Base-by-base conservation (phyloP, 2,888 invertebrate genomes). In the Troides aeacus region DNA sequence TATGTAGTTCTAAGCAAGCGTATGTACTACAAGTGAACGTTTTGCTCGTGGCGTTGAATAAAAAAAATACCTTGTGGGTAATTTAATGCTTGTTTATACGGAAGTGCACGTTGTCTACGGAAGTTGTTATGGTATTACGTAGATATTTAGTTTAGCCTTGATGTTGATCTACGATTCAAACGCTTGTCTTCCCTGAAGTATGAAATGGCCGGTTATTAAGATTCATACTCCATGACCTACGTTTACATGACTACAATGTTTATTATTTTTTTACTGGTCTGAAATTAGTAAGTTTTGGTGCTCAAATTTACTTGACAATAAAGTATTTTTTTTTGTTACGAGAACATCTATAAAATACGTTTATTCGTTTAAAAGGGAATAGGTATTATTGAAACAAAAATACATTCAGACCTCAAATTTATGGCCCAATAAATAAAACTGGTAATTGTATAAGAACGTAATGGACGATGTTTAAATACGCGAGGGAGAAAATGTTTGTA, bases 401-500 rank as follows among this genome's bases (percentile, higher is more conserved):
- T 39, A n/a, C n/a, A 30, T 61, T 61, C n/a, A 30, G 39, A 39
- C 61, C 39, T 61, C 8, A 36, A 61, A 61, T 61, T 61, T 39
- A 61, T 61, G 0, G 61, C 18, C 36, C 18, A 39, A 61, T 61
- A 61, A 61, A 61, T 61, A 39, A 61, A 30, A 61, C 39, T 23
- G 39, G 61, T 61, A 39, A 61, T 61, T 39, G 36, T 61, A 36
- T 60, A 39, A 39, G 39, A 61, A 18, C 57, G 21, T 50, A 50
- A 60, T 50, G 50, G 46, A 60, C 59, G 50, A 21, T 60, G 66
- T 66, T 66, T 66, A n/a, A 46, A 66, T 59, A 18, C 59, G 59
- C 30, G 46, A 50, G 30, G n/a, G 60, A 39, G n/a, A 60, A 66
- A 66, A 60, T 66, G 30, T 66, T 66, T 66, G 39, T 60, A 50